Percentiles rank a stretch among this genome's conserved stretches.
Evolutionary conservation across 1,140 invertebrate species (phyloP).

Genomic region (Hylyphantes graminicola): DNA sequence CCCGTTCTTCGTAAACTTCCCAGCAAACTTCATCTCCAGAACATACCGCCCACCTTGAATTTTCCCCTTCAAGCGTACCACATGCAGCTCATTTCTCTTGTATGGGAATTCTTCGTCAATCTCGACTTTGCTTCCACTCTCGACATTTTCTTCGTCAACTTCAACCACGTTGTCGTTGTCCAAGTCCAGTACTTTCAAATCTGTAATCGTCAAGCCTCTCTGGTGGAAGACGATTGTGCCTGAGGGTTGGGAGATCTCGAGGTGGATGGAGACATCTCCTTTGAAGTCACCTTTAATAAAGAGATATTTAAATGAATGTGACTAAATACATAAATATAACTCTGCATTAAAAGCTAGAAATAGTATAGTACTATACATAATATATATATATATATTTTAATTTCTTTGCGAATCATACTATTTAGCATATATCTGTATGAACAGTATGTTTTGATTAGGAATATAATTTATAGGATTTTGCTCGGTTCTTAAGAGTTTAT

Average conservation of each 20-base stretch:
- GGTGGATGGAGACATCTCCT: constrained; percentile 78
- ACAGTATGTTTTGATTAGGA: too few relatives aligned
- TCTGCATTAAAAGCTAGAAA: too few relatives aligned
- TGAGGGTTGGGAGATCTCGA: constrained; percentile 69
- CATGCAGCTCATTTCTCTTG: constrained; percentile 75
- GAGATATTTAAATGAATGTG: too few relatives aligned
- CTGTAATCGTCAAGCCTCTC: constrained; percentile 67
- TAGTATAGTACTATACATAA: too few relatives aligned
- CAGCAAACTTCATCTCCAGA: constrained; percentile 69
- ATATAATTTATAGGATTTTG: too few relatives aligned
- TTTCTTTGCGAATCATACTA: too few relatives aligned
- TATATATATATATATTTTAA: too few relatives aligned
- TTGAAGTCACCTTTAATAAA: constrained; percentile 73
- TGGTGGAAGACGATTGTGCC: constrained; percentile 69
- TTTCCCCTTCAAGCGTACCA: constrained; percentile 72
- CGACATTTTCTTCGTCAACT: constrained; percentile 69
- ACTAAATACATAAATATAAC: too few relatives aligned
- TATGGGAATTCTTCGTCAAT: constrained; percentile 70
- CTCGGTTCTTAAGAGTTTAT: too few relatives aligned
- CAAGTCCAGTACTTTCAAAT: constrained; percentile 58
- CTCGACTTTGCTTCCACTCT: constrained; percentile 67
- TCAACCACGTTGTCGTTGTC: constrained; percentile 25
- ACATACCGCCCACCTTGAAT: constrained; percentile 73
- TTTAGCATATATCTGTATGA: too few relatives aligned
- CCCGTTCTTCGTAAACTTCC: constrained; percentile 31